Percentiles rank a stretch among this genome's conserved stretches.
Evolutionary conservation across 2,113 vertebrate species (phyloP).

Genomic region (Grammomys dolichurus): DNA sequence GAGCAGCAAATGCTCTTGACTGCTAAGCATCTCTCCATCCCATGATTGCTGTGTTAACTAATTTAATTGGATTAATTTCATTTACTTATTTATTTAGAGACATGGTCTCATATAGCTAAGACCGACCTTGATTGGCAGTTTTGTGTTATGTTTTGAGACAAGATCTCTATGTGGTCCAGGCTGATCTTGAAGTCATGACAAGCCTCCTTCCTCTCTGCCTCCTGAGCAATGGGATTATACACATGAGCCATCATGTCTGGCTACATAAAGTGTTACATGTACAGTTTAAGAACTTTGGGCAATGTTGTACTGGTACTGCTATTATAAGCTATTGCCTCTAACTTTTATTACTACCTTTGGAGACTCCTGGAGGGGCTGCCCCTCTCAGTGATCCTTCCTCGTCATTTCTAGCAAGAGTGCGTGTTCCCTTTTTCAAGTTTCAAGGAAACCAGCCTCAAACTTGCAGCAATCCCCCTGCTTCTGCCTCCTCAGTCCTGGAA

Average conservation of each 20-base stretch:
- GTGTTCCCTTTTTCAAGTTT: neutral
- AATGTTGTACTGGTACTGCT: neutral
- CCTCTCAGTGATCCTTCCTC: neutral
- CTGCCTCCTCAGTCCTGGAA: neutral
- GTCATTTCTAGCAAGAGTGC: conserved; percentile 27
- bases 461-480: neutral
- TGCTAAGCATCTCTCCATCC: neutral
- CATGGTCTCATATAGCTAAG: neutral
- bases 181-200: neutral
- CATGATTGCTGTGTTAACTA: neutral
- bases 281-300: neutral
- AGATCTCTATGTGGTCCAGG: neutral
- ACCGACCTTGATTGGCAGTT: neutral
- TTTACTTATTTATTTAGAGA: neutral
- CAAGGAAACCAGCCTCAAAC: neutral
- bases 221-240: neutral
- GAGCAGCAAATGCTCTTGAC: neutral
- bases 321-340: neutral
- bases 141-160: neutral
- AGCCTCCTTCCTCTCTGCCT: neutral
- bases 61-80: neutral
- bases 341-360: neutral
- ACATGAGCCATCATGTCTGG: neutral
- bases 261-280: neutral
- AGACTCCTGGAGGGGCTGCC: no score